These are phyloP conservation scores for Sitta carolinensis DNA, from an alignment of 2,797 vertebrate genomes.

Conservation along the genomic window DNA sequence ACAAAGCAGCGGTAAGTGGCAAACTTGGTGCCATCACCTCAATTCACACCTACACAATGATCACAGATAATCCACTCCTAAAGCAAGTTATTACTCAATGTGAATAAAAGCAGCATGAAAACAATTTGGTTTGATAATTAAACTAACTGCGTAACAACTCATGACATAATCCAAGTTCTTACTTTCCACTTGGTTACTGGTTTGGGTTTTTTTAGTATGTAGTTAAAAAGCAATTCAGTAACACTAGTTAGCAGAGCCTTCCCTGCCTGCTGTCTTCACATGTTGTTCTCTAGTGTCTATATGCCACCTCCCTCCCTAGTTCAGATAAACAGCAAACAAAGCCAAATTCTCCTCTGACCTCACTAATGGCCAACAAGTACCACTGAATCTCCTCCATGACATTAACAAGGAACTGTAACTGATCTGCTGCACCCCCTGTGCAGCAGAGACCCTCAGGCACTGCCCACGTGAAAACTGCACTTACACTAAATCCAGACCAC, in stretches of 20 bases:
- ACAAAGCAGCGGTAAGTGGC: slow-evolving; percentile 32
- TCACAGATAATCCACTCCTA: slow-evolving; percentile 26
- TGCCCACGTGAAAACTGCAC: accelerated
- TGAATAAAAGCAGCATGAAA: background rate
- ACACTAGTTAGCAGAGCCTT: background rate
- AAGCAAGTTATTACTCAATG: slow-evolving; percentile 14
- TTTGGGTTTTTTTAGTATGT: background rate
- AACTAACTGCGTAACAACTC: background rate
- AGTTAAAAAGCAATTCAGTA: background rate
- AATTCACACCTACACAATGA: slow-evolving; percentile 23
- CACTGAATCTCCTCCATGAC: background rate
- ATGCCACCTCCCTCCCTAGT: background rate
- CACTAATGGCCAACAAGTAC: background rate
- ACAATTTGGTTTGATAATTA: slow-evolving; percentile 27
- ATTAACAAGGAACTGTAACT: background rate
- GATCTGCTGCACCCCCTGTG: background rate
- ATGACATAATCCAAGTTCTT: background rate
- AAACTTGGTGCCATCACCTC: slow-evolving; percentile 42
- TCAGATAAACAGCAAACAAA: background rate
- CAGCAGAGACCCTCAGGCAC: background rate
- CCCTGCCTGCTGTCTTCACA: background rate
- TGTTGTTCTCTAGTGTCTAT: background rate
- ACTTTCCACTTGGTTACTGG: background rate
- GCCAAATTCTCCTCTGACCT: background rate
- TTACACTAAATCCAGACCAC: background rate